Evolutionary conservation across 2,113 vertebrate species (phyloP), one percentile per base, ranked within the genome.

Genomic region (Bombycilla garrulus): DNA sequence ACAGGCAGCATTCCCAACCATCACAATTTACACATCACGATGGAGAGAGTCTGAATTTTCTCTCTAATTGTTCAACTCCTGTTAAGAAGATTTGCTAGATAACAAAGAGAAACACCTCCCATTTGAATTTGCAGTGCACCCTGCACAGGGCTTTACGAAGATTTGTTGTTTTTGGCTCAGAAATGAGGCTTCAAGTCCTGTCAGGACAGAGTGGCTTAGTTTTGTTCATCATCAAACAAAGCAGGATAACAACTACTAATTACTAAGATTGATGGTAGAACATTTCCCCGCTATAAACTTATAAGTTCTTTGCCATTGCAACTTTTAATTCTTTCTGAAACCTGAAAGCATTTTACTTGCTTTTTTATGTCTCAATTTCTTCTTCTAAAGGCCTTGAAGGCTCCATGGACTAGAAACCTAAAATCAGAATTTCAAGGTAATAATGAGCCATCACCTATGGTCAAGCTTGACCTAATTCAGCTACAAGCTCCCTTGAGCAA

Each of bases 21-120:
- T 9, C 26, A 19, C 0, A 1, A 16, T 22, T 79, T 26, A 23
- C 0, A 0, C 5, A 3, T 48, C 9, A 20, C 28, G 70, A 81
- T 19, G 17, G 31, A 72, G 25, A 20, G 26, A 11, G 24, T 88
- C 35, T 64, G 20, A 33, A 10, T 81, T 53, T 81, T 48, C 35
- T 42, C 15, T 56, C 25, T 56, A 64, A 0, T 12, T 25, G 5
- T 26, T 71, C 26, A 7, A 28, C 13, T 79, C 8, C 40, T 69
- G 5, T 25, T 47, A 14, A 5, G 66, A 50, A 61, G 6, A 35
- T 44, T 51, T 85, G 5, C 12, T 31, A 23, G 33, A 33, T 25
- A 38, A 25, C 5, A 1, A 33, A n/a, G 21, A 60, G 16, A 33
- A 83, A 51, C 69, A 21, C 10, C 5, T 64, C 26, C 12, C n/a